Evolutionary conservation across 1,140 invertebrate species (phyloP).

Genomic region (Drosophila novamexicana): DNA sequence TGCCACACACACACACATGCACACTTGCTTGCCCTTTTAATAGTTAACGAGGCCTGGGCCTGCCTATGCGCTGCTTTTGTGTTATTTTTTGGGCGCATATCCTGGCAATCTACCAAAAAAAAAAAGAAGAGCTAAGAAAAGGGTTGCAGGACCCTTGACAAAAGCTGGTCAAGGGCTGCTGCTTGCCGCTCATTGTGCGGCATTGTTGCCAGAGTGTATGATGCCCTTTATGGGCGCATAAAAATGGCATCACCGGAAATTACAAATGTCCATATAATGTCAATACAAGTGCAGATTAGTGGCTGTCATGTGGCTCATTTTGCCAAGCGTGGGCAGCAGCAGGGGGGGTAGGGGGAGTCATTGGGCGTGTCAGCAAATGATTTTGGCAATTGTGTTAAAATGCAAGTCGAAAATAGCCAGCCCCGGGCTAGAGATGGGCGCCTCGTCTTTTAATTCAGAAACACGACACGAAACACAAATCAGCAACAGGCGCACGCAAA

Average conservation of each 20-base stretch:
- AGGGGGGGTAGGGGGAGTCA: background rate
- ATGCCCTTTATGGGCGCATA: conserved; percentile 73
- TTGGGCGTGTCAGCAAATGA: conserved; percentile 15
- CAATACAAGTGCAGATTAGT: conserved; percentile 80
- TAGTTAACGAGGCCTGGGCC: conserved; percentile 68
- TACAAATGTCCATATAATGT: conserved; percentile 83
- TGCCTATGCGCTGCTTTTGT: conserved; percentile 50
- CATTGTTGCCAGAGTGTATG: conserved; percentile 68
- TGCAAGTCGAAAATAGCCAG: conserved; percentile 47
- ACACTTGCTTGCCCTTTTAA: conserved; percentile 57
- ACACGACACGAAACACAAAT: too few relatives aligned
- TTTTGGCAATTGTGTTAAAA: conserved; percentile 49
- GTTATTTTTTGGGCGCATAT: conserved; percentile 34
- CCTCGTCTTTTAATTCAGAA: too few relatives aligned
- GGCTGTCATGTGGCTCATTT: conserved; percentile 77
- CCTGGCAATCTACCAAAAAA: conserved; percentile 29
- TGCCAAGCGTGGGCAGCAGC: background rate
- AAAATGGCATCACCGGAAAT: conserved; percentile 79
- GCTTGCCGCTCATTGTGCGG: conserved; percentile 52
- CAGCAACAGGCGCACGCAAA: too few relatives aligned
- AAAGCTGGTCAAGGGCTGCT: conserved; percentile 31
- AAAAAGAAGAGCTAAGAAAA: background rate
- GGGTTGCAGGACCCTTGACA: background rate
- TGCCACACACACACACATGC: background rate
- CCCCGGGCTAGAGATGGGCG: background rate